A percentile compares a stretch with the other conserved stretches of the same genome.
These are phyloP conservation scores for Scomber scombrus DNA, from an alignment of 2,113 vertebrate species.

Conservation along the genomic window DNA sequence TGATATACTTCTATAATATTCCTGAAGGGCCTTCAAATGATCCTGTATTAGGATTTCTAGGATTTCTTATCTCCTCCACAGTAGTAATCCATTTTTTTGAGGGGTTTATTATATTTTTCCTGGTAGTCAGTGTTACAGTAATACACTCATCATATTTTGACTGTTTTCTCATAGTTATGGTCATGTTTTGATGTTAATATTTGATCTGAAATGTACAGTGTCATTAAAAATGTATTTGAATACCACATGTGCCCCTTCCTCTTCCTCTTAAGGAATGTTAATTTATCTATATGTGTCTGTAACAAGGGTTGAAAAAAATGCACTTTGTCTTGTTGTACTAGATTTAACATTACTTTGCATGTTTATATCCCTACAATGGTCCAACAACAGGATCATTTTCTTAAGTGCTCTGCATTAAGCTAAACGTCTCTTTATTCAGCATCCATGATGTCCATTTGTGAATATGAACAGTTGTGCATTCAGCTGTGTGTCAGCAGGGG, in stretches of 20 bases:
- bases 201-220: too few relatives aligned
- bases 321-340: neutral
- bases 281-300: neutral
- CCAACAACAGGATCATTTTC: conserved; percentile 20
- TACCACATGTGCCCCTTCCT: neutral
- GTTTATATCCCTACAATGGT: neutral
- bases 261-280: neutral
- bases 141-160: too few relatives aligned
- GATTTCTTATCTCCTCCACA: neutral
- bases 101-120: neutral
- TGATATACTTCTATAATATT: neutral
- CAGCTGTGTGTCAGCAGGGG: conserved; percentile 50
- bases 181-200: too few relatives aligned
- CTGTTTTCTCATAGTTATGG: too few relatives aligned
- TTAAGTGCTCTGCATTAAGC: conserved; percentile 44
- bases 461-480: conserved; percentile 34
- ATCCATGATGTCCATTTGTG: conserved; percentile 42
- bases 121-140: neutral
- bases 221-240: too few relatives aligned
- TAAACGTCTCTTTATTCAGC: conserved; percentile 19
- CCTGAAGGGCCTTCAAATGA: neutral
- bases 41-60: neutral
- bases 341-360: neutral
- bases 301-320: neutral
- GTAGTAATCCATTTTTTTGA: too few relatives aligned